These are phyloP conservation scores for Bufotes viridis DNA, from an alignment of 2,797 vertebrate genomes.

Conservation along the genomic window DNA sequence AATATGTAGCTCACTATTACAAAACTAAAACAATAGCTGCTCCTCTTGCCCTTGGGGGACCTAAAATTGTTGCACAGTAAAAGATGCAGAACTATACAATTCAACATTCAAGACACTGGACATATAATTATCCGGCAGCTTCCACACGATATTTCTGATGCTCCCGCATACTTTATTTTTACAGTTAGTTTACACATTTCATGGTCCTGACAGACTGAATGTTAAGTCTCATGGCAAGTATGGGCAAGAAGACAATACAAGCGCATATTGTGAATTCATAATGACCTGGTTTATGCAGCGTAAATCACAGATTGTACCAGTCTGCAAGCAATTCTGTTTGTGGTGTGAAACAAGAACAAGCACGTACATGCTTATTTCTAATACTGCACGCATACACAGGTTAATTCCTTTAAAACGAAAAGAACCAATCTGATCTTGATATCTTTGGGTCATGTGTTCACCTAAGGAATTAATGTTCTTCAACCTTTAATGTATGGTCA, in stretches of 20 bases:
- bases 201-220: constrained; percentile 4
- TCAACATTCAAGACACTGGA: neutral
- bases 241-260: constrained; percentile 44
- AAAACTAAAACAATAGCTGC: neutral
- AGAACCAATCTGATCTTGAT: neutral
- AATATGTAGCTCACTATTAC: neutral
- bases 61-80: neutral
- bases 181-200: constrained; percentile 46
- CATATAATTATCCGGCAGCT: neutral
- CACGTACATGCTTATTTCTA: neutral
- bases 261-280: constrained; percentile 31
- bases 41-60: neutral
- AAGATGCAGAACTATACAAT: neutral
- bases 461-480: too few species aligned
- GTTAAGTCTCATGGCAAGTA: constrained; percentile 27
- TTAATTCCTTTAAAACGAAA: neutral
- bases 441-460: neutral
- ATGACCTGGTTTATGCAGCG: constrained; percentile 46
- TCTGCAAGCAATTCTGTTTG: constrained; percentile 39
- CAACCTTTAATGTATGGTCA: too few species aligned
- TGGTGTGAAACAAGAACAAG: constrained; percentile 45
- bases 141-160: neutral
- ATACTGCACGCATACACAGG: neutral
- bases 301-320: constrained; percentile 42
- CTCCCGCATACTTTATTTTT: constrained; percentile 38